Conservation (phyloP, 2,888 invertebrate species). For the Pristionchus fissidentatus region DNA sequence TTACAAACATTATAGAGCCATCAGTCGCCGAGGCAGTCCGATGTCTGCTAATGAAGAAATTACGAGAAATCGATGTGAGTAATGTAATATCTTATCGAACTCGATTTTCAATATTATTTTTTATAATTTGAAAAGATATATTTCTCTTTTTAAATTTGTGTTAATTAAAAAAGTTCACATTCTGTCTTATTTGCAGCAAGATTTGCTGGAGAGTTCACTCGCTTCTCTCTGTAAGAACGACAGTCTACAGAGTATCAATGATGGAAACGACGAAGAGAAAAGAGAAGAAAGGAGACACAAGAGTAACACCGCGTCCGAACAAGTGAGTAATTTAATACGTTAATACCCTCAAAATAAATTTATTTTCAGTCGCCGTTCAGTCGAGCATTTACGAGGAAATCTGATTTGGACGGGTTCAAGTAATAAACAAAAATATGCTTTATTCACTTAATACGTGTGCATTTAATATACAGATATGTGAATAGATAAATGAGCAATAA, state of each 20-base stretch:
- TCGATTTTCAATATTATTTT: not conserved
- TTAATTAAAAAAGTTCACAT: not conserved
- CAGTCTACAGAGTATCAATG: not conserved
- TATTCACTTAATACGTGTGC: too few relatives aligned
- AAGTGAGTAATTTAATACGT: not conserved
- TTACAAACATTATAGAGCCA: not conserved
- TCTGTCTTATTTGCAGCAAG: not conserved
- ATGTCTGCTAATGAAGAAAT: conserved; percentile 34
- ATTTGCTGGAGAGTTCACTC: not conserved
- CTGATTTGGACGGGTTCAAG: too few relatives aligned
- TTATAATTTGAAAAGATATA: not conserved
- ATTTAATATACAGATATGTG: too few relatives aligned
- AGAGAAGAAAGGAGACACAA: not conserved
- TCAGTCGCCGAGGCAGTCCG: conserved; percentile 32
- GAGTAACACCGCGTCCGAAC: not conserved
- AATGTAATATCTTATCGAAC: not conserved
- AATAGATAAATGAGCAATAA: too few relatives aligned
- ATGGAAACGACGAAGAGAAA: not conserved
- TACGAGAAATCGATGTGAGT: conserved; percentile 13
- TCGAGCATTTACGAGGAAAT: too few relatives aligned
- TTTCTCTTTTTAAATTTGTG: not conserved
- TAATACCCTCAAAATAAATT: too few relatives aligned
- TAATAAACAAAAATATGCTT: too few relatives aligned
- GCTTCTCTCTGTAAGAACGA: conserved; percentile 20
- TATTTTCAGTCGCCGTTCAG: too few relatives aligned